Evolutionary conservation across 2,797 vertebrate species (phyloP).

Genomic region (Hylomyscus alleni): DNA sequence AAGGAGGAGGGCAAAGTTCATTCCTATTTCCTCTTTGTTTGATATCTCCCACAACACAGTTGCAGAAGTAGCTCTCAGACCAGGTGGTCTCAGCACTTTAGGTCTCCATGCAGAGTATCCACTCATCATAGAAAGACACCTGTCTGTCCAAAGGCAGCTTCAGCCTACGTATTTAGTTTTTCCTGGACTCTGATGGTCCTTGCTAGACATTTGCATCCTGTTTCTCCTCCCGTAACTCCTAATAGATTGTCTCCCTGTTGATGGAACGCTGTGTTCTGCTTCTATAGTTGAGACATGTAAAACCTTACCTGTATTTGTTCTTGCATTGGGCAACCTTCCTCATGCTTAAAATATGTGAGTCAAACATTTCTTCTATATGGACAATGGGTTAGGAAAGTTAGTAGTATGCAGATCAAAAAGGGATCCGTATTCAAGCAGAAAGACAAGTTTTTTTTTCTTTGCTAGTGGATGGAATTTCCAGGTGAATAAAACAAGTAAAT

Average conservation of each 20-base stretch:
- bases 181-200: background rate
- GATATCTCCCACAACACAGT: background rate
- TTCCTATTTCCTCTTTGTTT: slow-evolving; percentile 8
- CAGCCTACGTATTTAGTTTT: background rate
- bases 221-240: background rate
- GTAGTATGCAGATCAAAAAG: background rate
- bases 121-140: background rate
- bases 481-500: slow-evolving; percentile 10
- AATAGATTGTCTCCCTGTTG: background rate
- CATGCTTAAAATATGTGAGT: background rate
- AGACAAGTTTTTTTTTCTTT: background rate
- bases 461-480: background rate
- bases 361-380: background rate
- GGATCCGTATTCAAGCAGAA: background rate
- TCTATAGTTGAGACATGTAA: background rate
- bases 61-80: background rate
- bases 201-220: background rate
- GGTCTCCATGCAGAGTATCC: background rate
- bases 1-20: background rate
- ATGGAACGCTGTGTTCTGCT: background rate
- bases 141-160: background rate
- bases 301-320: background rate
- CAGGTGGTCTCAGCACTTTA: background rate
- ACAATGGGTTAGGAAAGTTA: background rate
- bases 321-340: background rate